Evolutionary conservation across 2,888 invertebrate species (phyloP), one percentile per base, ranked within the genome.

Genomic region (Lasioglossum pauxillum): DNA sequence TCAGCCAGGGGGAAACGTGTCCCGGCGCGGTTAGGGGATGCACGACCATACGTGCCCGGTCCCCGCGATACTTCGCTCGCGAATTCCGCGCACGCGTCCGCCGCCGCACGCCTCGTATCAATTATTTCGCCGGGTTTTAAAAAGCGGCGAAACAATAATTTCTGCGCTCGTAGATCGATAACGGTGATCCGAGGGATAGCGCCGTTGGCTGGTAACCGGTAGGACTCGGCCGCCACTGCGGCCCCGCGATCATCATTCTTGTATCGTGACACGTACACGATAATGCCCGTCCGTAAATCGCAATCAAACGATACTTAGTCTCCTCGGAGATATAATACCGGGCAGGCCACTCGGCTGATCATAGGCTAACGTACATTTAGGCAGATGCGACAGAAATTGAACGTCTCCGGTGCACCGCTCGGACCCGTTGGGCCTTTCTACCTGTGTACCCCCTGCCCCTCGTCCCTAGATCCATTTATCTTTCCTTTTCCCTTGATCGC

Each of bases 371-470:
- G 85, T 87, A 88, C 91, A 90, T 93, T 94, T 93, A 93, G 94
- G 93, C 94, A 94, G 94, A 94, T 94, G 94, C 91, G 92, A 92
- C 92, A 91, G 83, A 92, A 92, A 93, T 91, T 91, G 86, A 89
- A 85, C 92, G 89, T 92, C 91, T 87, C 86, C 69, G 41, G 16
- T 35, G 60, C 53, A 53, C 53, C 60, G 27, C 38, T 46, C 75
- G 35, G 35, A 72, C 69, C 83, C 57, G 44, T 76, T n/a, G 57
- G 44, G 23, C 75, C 23, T 35, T 60, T 44, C 19, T 27, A 19
- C 57, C 74, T 64, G 5, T 73, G 5, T 16, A 53, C 67, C 44
- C 64, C 49, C 49, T 38, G 60, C 23, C 38, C 16, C 60, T 53
- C 73, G 23, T 27, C 46, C 49, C 67, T 27, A 35, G 23, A 31